phyloP scores from a whole-genome alignment of 1,140 invertebrate genomes.

The Manduca sexta region DNA sequence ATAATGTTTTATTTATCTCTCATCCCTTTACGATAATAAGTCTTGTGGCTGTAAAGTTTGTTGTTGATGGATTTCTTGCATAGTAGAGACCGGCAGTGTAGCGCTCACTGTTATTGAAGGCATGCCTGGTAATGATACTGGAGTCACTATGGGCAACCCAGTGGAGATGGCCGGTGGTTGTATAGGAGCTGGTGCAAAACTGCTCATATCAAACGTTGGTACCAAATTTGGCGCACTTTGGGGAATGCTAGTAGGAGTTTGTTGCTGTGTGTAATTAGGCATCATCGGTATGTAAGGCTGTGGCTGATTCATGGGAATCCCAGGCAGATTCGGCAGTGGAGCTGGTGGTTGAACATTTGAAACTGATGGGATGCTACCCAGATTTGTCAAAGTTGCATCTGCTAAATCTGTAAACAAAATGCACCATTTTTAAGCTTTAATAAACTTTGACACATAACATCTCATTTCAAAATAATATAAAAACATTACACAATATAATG shows the following conservation, averaged over 20 bases:
- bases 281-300: slow-evolving; percentile 72
- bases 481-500: too few relatives aligned
- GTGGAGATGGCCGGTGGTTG: slow-evolving; percentile 48
- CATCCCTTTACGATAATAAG: slow-evolving; percentile 51
- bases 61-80: slow-evolving; percentile 67
- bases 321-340: slow-evolving; percentile 74
- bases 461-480: too few relatives aligned
- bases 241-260: slow-evolving; percentile 24
- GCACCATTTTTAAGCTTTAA: slow-evolving; percentile 1
- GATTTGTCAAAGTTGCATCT: slow-evolving; percentile 60
- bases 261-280: slow-evolving; percentile 56
- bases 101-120: slow-evolving; percentile 87
- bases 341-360: slow-evolving; percentile 65
- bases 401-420: slow-evolving; percentile 51
- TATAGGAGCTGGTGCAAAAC: slow-evolving; percentile 41
- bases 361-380: slow-evolving; percentile 62
- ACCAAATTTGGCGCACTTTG: slow-evolving; percentile 45
- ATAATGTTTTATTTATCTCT: slow-evolving; percentile 6
- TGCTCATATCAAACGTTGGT: slow-evolving; percentile 65
- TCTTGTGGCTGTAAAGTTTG: slow-evolving; percentile 56
- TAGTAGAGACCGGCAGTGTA: slow-evolving; percentile 75
- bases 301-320: slow-evolving; percentile 75
- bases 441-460: too few relatives aligned
- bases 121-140: slow-evolving; percentile 85
- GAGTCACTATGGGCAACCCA: slow-evolving; percentile 74